These are phyloP conservation scores for Ia io DNA, from an alignment of 2,113 vertebrate species.

Conservation along the genomic window DNA sequence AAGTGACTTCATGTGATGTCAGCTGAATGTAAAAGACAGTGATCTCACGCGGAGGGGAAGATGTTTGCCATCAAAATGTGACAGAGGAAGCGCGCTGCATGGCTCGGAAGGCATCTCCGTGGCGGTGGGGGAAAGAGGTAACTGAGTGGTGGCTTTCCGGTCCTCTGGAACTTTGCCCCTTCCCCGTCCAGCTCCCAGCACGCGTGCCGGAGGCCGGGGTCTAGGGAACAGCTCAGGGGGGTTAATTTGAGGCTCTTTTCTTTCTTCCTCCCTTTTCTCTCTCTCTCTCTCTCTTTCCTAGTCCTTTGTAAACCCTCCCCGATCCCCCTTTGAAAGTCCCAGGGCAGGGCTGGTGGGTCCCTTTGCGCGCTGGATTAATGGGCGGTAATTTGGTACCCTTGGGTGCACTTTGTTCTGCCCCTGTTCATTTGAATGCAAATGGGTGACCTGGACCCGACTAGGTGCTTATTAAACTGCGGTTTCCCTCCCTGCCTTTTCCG, in stretches of 20 bases:
- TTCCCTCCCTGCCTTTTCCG: slow-evolving; percentile 88
- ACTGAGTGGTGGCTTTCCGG: slow-evolving; percentile 57
- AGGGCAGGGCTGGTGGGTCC: slow-evolving; percentile 89
- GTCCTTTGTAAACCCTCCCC: slow-evolving; percentile 47
- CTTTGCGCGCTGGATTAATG: slow-evolving; percentile 90
- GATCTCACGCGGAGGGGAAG: slow-evolving; percentile 89
- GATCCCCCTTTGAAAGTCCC: slow-evolving; percentile 67
- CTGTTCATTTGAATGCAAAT: slow-evolving; percentile 95
- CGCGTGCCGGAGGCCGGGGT: slow-evolving; percentile 54
- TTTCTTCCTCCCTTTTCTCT: not conserved
- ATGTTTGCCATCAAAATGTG: slow-evolving; percentile 91
- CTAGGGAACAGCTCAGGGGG: slow-evolving; percentile 46
- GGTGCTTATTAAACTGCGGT: slow-evolving; percentile 95
- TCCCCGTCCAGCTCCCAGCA: slow-evolving; percentile 20
- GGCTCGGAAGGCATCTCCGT: slow-evolving; percentile 85
- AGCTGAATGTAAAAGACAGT: slow-evolving; percentile 90
- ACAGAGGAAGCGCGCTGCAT: slow-evolving; percentile 86
- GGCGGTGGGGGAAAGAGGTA: slow-evolving; percentile 85
- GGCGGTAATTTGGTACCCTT: slow-evolving; percentile 94
- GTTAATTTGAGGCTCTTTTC: slow-evolving; percentile 51
- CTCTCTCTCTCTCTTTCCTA: not conserved
- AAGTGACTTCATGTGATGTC: slow-evolving; percentile 92
- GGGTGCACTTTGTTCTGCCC: slow-evolving; percentile 91
- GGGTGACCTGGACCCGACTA: slow-evolving; percentile 89
- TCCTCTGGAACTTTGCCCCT: slow-evolving; percentile 74